Evolutionary conservation across 2,113 vertebrate genomes (phyloP), one percentile per base, ranked within the genome.

Genomic region (Malurus cyaneus): DNA sequence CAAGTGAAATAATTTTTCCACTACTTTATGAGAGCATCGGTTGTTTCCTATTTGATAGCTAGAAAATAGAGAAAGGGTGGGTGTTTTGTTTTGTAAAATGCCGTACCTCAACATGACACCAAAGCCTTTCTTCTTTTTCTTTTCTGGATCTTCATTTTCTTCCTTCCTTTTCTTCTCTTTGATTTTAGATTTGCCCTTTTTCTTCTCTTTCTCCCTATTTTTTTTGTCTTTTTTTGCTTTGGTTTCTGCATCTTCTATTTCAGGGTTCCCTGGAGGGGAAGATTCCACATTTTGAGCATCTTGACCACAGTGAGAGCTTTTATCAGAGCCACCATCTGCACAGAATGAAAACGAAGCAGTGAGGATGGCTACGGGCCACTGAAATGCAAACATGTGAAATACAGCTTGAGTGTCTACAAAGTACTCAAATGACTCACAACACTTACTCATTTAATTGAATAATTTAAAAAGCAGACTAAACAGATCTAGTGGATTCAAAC

Each of bases 111-210:
- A 97, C 95, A 99, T 98, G 92, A 98, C 98, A 18, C 98, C 98
- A 28, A 99, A 98, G 28, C 99, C 98, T 67, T 98, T 99, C 97
- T 98, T 99, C 97, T 99, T 98, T 97, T 99, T 99, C 96, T 98
- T 99, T 76, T 99, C 99, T 0, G 97, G 96, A 50, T 99, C 99
- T 87, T 99, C 98, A 15, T 89, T 97, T 80, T 99, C 99, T 67
- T 98, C 99, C 42, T 98, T 97, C 89, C 97, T 98, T 97, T 99
- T 99, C 90, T 98, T 99, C 77, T 98, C 98, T 81, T 99, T 99
- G 24, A 97, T 97, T 97, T 98, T 98, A 65, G 89, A 6, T 93
- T 99, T 99, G 31, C 89, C 95, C 86, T 99, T 99, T 81, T 98
- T 98, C 89, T 99, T 99, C 42, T 98, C 98, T 79, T 98, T 99